Evolutionary conservation across 2,797 vertebrate species (phyloP), one percentile per base, ranked within the genome.

Genomic region (Apogon talboti): DNA sequence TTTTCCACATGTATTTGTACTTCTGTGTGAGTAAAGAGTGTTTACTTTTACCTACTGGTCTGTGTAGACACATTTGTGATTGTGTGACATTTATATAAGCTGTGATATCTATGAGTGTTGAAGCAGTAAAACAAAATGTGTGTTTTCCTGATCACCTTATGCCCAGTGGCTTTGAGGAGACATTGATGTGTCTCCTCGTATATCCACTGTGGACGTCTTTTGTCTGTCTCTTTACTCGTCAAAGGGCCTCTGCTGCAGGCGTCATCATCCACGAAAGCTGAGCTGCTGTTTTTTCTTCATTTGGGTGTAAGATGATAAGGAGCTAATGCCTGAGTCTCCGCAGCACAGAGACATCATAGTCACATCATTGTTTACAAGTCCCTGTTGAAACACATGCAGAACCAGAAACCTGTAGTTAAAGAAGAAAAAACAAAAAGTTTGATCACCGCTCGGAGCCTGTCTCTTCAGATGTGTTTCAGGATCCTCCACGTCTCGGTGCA

Each of bases 401-500:
- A 57, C 21, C 50, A 74, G 58, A 83, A 81, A 78, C 58, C 62
- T 73, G 59, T 24, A 70, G 54, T 67, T 66, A 71, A 63, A 68
- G 24, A n/a, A n/a, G 51, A 61, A 62, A 59, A 44, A 61, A 51
- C 65, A 52, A 69, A 28, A 77, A 52, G 67, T 89, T 82, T 83
- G 78, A 82, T 81, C 82, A 88, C 52, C 15, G 67, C 64, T 71
- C 21, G 65, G 66, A 84, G 68, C 59, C 74, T 45, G 49, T 75
- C 73, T 84, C 82, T 81, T 87, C 18, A 78, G 69, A 78, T 76
- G 74, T 87, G 83, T 41, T 60, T 28, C 50, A 66, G 78, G 80
- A 82, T 90, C 87, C 81, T 92, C 77, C 72, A 73, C 84, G 69
- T 86, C 74, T 67, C 54, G 43, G 45, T 82, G 82, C 93, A 92